Base-by-base conservation (phyloP, 2,888 invertebrate genomes). In the Lithophane leautieri region DNA sequence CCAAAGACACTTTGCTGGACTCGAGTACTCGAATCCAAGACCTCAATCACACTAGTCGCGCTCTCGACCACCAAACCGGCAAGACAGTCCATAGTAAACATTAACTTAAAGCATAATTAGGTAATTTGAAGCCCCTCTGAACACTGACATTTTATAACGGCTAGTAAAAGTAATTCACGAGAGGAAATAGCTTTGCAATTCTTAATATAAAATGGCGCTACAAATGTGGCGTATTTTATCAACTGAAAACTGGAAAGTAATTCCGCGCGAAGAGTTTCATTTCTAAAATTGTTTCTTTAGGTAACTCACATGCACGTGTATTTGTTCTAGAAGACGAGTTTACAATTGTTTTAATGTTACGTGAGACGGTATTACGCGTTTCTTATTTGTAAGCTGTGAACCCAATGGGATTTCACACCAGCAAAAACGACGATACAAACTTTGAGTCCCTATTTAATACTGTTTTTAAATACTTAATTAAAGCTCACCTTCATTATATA, bases 181-280 rank as follows among this genome's bases (percentile, higher is more conserved):
- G 28, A 78, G 74, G 83, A 82, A 79, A 79, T 71, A 61, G 65
- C 40, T 63, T 54, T 67, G 62, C 70, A 73, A 54, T 58, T 73
- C 28, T 67, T 54, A 22, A 71, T 76, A 63, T 50, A 60, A 47
- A 82, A 67, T 66, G n/a, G 34, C 16, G 47, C 61, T 56, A 63
- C 62, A n/a, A 66, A 67, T 70, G 40, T 56, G 52, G 58, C 28
- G 25, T 78, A 74, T 74, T 74, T 74, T 69, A 58, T 58, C 25
- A 78, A 66, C 58, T 65, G 77, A 68, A 63, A 71, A 70, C 68
- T 66, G 75, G 52, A 72, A 74, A 74, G 58, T 82, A 70, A 82
- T 82, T 81, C 28, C 25, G 12, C 25, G 47, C n/a, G 44, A 44
- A 50, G 22, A 58, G 52, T 69, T 79, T 72, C 58, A 76, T 79